Conservation (phyloP, 53 echinoderm and acorn worm species). For the Holothuria leucospilota region DNA sequence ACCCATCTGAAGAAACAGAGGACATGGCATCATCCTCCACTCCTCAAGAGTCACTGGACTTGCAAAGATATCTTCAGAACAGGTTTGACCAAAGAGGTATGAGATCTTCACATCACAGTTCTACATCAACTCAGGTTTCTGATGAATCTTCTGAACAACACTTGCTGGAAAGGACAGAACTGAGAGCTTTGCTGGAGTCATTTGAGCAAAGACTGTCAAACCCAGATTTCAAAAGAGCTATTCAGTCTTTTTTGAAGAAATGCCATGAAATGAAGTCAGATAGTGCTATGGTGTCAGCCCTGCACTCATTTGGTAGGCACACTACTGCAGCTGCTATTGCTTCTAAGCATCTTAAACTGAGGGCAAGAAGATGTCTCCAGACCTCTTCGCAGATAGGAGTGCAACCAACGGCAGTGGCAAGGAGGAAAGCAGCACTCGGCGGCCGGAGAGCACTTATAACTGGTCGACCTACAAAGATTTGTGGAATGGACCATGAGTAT, state of each 20-base stretch:
- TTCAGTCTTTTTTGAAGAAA: neutral
- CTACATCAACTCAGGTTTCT: neutral
- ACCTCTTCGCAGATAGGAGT: conserved; percentile 25
- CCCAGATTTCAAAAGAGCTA: neutral
- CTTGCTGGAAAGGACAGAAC: too few species aligned
- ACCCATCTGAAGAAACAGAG: neutral
- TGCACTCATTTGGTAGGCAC: neutral
- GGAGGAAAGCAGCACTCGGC: conserved; percentile 16
- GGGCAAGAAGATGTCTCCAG: conserved; percentile 2
- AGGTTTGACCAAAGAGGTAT: neutral
- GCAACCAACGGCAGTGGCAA: conserved; percentile 42
- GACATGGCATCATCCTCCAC: neutral
- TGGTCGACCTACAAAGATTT: conserved; percentile 25
- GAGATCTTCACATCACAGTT: neutral
- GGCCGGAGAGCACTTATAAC: conserved; percentile 31
- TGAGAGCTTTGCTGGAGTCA: too few species aligned
- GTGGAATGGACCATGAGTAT: neutral
- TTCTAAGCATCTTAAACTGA: conserved; percentile 15
- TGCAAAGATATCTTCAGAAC: neutral
- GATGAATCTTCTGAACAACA: neutral
- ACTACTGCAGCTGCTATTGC: neutral
- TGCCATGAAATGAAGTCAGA: neutral
- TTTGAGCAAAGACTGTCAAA: neutral
- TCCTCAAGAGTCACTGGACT: too few species aligned
- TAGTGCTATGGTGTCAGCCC: conserved; percentile 1